Evolutionary conservation across 2,888 invertebrate genomes (phyloP), one percentile per base, ranked within the genome.

Genomic region (Tipula unca): DNA sequence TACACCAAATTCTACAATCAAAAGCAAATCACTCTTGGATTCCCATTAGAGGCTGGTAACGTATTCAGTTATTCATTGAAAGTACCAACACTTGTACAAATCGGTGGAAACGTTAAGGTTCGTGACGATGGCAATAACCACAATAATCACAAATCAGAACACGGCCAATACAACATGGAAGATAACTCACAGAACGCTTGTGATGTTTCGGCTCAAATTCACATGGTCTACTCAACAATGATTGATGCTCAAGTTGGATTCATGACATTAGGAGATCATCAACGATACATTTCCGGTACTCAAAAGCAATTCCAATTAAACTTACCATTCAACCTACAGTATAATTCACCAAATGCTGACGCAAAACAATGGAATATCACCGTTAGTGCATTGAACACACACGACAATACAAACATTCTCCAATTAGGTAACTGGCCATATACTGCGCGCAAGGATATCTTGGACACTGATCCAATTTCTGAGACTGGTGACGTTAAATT

Each of bases 1-100:
- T 92, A 92, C 89, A 94, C 93, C 82, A 94, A 93, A 89, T 90
- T 94, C 13, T 89, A 91, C 85, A 93, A 93, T 88, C 90, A 92
- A 85, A 91, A 92, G 84, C 93, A 94, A 87, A 90, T 94, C 8
- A 92, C 92, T 13, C 89, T 95, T 17, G 93, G 93, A 90, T 94
- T 95, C 92, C 95, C 95, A 2, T 92, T 94, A 14, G 93, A 93
- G 86, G 93, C 92, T 87, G 95, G 95, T 89, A 91, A 95, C 87
- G 95, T 95, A 13, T 94, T 94, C 89, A 90, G 93, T 86, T 95
- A 92, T 90, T 93, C 92, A 85, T 92, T 93, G 88, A 93, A 93
- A 86, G 92, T 91, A 86, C 94, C 95, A 10, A 91, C 92, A 13
- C 89, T 94, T 20, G 87, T 94, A 29, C 92, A 92, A 87, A 87